A percentile compares a stretch with the other conserved stretches of the same genome.
Conservation (phyloP, 2,797 vertebrate genomes). For the Malurus splendens region DNA sequence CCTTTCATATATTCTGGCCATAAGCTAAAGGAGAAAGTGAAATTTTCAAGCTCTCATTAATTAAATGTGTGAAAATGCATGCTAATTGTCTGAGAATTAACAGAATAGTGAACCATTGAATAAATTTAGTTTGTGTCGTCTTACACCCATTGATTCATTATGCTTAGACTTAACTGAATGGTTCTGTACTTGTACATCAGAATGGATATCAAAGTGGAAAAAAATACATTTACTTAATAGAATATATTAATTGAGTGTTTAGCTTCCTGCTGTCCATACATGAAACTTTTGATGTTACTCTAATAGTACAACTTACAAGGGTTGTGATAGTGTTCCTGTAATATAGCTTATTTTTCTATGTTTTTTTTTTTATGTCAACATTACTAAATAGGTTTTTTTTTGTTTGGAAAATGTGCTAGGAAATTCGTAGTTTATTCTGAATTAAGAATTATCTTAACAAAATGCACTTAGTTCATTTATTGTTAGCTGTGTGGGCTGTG, state of each 20-base stretch:
- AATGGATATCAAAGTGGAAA: not conserved
- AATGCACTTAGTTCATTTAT: not conserved
- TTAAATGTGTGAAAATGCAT: not conserved
- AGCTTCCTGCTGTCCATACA: not conserved
- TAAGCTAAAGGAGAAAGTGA: not conserved
- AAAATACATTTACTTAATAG: not conserved
- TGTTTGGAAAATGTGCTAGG: not conserved
- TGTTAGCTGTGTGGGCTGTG: not conserved
- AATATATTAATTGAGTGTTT: not conserved
- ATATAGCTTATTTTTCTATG: not conserved
- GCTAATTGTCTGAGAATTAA: not conserved
- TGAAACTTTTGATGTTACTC: not conserved
- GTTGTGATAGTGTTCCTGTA: not conserved
- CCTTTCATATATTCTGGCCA: slow-evolving; percentile 11
- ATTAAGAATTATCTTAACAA: not conserved
- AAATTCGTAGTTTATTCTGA: not conserved
- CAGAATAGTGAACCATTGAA: not conserved
- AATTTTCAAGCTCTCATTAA: not conserved
- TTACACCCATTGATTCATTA: not conserved
- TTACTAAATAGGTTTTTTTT: not conserved
- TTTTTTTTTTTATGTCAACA: not conserved
- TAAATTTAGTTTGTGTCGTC: not conserved
- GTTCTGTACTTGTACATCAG: not conserved
- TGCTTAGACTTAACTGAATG: not conserved
- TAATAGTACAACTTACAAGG: not conserved